phyloP scores from a whole-genome alignment of 2,888 invertebrate genomes.

The Neria commutata region DNA sequence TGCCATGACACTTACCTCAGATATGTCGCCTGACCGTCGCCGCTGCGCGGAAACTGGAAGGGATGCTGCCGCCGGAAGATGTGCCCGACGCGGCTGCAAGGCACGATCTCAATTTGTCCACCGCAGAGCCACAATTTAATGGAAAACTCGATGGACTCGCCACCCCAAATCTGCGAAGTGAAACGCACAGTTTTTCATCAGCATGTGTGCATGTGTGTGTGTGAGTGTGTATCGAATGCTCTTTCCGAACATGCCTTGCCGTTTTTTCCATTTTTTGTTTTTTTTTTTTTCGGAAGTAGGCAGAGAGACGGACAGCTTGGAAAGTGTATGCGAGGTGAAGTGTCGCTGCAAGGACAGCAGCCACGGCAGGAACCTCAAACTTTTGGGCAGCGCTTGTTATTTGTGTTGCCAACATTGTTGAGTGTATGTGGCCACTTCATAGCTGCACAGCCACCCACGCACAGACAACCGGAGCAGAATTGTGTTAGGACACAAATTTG shows the following conservation, averaged over 20 bases:
- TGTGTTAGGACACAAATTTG: too few relatives aligned
- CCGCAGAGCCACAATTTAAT: conserved; percentile 63
- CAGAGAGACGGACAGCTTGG: too few relatives aligned
- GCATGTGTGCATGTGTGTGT: conserved; percentile 10
- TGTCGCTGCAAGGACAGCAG: too few relatives aligned
- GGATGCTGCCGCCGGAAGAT: conserved; percentile 56
- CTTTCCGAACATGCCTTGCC: neutral
- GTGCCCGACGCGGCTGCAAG: conserved; percentile 62
- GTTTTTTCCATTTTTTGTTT: neutral
- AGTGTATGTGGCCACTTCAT: too few relatives aligned
- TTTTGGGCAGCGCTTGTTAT: too few relatives aligned
- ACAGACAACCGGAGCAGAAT: too few relatives aligned
- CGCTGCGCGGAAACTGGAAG: conserved; percentile 54
- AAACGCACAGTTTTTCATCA: neutral
- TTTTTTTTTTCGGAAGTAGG: neutral
- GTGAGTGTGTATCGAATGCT: neutral
- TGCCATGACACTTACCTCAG: conserved; percentile 50
- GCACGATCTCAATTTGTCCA: conserved; percentile 61
- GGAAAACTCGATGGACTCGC: conserved; percentile 61
- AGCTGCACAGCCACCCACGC: too few relatives aligned
- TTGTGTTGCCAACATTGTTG: too few relatives aligned
- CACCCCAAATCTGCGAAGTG: conserved; percentile 57
- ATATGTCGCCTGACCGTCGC: conserved; percentile 46
- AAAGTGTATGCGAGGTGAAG: too few relatives aligned
- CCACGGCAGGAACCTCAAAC: too few relatives aligned